These are phyloP conservation scores for Octopus sinensis DNA, from an alignment of 1,140 invertebrate genomes.

Conservation along the genomic window DNA sequence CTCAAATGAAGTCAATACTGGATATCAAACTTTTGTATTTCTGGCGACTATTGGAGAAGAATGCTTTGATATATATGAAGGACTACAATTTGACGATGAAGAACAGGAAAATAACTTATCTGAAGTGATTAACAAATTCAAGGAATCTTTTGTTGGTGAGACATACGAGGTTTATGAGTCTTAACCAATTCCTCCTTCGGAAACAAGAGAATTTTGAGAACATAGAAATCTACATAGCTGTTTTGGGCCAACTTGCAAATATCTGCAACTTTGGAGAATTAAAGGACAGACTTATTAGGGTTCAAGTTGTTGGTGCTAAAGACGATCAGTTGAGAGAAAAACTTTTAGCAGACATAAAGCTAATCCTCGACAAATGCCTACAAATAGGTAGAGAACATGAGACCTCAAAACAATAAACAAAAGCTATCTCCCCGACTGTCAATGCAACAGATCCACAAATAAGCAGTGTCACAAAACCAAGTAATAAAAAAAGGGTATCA, in stretches of 20 bases:
- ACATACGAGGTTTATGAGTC: background rate
- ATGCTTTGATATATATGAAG: background rate
- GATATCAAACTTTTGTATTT: background rate
- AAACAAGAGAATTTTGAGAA: background rate
- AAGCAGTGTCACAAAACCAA: background rate
- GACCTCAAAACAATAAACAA: background rate
- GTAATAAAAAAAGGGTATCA: background rate
- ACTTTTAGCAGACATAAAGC: background rate
- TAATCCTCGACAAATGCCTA: background rate
- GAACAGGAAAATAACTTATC: background rate
- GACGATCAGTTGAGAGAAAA: background rate
- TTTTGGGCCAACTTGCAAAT: background rate
- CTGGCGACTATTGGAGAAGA: background rate
- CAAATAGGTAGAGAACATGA: background rate
- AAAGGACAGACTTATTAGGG: background rate
- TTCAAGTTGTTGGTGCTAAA: background rate
- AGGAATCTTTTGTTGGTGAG: background rate
- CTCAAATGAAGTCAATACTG: too few species aligned
- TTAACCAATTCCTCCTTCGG: background rate
- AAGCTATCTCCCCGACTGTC: background rate
- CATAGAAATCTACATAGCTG: background rate
- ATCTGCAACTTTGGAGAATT: background rate
- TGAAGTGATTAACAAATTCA: background rate
- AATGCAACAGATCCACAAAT: background rate
- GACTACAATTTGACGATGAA: background rate